These are phyloP conservation scores for Cromileptes altivelis DNA, from an alignment of 2,113 vertebrate genomes.

Conservation along the genomic window DNA sequence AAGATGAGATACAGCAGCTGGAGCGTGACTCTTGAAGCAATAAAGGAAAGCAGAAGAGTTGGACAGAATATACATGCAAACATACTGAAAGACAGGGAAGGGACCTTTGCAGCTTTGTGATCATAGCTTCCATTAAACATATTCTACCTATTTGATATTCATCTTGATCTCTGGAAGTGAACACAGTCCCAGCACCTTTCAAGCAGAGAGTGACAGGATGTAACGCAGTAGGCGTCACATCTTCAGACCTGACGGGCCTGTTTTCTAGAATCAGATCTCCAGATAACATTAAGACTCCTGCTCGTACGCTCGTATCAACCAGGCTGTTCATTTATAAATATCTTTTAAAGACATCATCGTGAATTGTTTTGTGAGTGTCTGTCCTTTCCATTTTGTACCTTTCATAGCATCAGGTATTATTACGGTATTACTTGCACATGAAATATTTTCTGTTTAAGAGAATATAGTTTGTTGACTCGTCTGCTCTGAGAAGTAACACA, in stretches of 20 bases:
- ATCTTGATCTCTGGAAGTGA: constrained; percentile 38
- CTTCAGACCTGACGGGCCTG: constrained; percentile 12
- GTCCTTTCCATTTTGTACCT: constrained; percentile 63
- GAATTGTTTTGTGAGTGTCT: constrained; percentile 53
- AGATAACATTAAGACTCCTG: constrained; percentile 13
- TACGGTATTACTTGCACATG: constrained; percentile 2
- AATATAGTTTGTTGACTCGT: constrained; percentile 31
- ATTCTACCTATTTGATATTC: constrained; percentile 50
- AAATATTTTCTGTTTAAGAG: constrained; percentile 19
- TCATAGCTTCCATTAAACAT: constrained; percentile 49
- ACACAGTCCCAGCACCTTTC: constrained; percentile 7
- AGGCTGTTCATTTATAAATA: constrained; percentile 45
- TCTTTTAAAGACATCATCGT: constrained; percentile 55
- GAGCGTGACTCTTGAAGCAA: constrained; percentile 85
- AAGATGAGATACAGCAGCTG: constrained; percentile 89
- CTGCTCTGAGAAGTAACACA: constrained; percentile 29
- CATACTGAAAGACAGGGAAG: constrained; percentile 32
- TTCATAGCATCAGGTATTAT: constrained; percentile 26
- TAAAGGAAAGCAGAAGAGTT: constrained; percentile 32
- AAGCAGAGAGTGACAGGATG: background rate
- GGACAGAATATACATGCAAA: constrained; percentile 56
- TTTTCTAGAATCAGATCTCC: constrained; percentile 37
- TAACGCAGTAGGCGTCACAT: background rate
- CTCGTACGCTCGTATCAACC: constrained; percentile 3
- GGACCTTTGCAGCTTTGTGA: constrained; percentile 56